Base-by-base conservation (phyloP, 2,888 invertebrate genomes). In the Clivina fossor region DNA sequence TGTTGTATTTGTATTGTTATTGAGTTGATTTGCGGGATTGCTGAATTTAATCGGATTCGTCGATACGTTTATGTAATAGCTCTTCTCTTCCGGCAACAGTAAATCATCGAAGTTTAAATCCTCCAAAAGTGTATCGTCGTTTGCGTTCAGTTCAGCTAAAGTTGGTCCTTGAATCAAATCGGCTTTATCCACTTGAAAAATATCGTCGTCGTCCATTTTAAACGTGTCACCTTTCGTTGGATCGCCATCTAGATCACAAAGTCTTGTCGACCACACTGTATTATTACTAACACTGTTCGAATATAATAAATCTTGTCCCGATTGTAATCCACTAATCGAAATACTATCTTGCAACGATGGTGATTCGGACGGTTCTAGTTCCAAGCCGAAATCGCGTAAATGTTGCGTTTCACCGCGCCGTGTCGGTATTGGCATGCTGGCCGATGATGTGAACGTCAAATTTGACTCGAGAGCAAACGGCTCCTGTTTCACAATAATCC, bases 71-170 rank as follows among this genome's bases (percentile, higher is more conserved):
- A 80, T 72, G 64, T 77, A 78, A 64, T 79, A 81, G 18, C 77
- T 78, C 69, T 75, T 79, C 66, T 88, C 88, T 65, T 86, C 86
- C 1, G 89, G 88, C 62, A 89, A 71, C 13, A 88, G 74, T 40
- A 93, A 75, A 71, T 92, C 92, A 70, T 92, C 92, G 71, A 93
- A 90, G 73, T 88, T 92, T 61, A 93, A 80, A 73, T 91, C 91
- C 68, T 88, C 90, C 53, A 90, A 71, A 35, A 92, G 78, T 26
- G 85, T 86, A 62, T 92, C 91, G 61, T 90, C 90, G 65, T 90
- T 90, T 13, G 88, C 87, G 74, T 90, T 90, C 47, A 93, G 74
- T 70, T 93, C 92, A 0, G 90, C 90, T 51, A 93, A 77, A 59
- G 91, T 91, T 0, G 91, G 88, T 2, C 88, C 84, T 72, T 90